Evolutionary conservation across 2,888 invertebrate species (phyloP).

Genomic region (Drosophila longiperda): DNA sequence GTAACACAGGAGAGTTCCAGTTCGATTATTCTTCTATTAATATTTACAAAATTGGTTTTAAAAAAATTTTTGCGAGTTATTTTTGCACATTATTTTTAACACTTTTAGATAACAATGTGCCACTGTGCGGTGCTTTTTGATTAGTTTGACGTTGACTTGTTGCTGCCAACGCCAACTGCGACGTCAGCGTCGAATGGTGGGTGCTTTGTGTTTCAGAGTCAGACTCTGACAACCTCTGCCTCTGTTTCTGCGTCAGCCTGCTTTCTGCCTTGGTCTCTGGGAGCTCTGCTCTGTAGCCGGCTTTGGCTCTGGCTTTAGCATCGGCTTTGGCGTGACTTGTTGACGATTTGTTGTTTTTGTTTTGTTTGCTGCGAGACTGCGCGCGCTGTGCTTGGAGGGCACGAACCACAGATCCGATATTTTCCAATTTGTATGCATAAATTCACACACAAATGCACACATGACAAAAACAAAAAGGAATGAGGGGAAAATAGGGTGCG

Average conservation of each 20-base stretch:
- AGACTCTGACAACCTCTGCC: not conserved
- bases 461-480: slow-evolving; percentile 17
- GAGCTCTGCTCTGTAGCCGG: slow-evolving; percentile 39
- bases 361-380: slow-evolving; percentile 40
- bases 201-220: slow-evolving; percentile 51
- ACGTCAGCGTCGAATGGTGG: slow-evolving; percentile 63
- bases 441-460: slow-evolving; percentile 70
- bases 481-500: slow-evolving; percentile 20
- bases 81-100: not conserved
- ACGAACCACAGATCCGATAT: slow-evolving; percentile 83
- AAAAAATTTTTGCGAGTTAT: too few species aligned
- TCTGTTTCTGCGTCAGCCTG: slow-evolving; percentile 17
- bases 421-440: slow-evolving; percentile 81
- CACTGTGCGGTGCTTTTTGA: slow-evolving; percentile 48
- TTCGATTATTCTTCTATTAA: too few species aligned
- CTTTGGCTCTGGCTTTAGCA: slow-evolving; percentile 13
- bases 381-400: slow-evolving; percentile 64
- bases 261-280: slow-evolving; percentile 34
- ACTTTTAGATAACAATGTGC: not conserved
- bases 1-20: too few species aligned
- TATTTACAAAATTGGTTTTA: not conserved
- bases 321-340: slow-evolving; percentile 76
- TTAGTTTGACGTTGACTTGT: slow-evolving; percentile 59
- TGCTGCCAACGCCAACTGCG: slow-evolving; percentile 43
- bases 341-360: slow-evolving; percentile 72